Base-by-base conservation (phyloP, 2,797 vertebrate species). In the Thaleichthys pacificus region DNA sequence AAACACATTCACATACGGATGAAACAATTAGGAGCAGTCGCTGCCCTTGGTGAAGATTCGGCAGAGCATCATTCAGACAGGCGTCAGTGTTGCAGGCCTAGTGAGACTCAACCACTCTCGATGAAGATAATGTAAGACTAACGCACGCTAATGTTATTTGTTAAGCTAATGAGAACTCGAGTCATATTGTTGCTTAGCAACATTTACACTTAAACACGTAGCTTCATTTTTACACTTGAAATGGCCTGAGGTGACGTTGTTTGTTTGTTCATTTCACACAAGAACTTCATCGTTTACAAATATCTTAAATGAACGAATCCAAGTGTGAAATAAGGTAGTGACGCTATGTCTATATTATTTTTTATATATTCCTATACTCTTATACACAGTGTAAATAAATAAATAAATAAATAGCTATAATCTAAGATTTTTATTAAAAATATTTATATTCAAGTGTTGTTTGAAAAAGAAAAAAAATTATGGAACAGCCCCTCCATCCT, bases 401-500 rank as follows among this genome's bases (percentile, higher is more conserved):
- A 63, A 17, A 26, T 12, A 28, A 54, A 35, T 2, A n/a, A 35
- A 15, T 17, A 15, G 3, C 81, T 76, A 60, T 26, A 28, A 2
- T 30, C 69, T 49, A 72, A 58, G 32, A 69, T 58, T 69, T 38
- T 38, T 58, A 69, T 69, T 15, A 19, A 21, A 75, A 49, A 7
- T 68, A 66, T 66, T 83, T 35, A 74, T 70, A 68, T 63, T 71
- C 75, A 32, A 24, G 38, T 76, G 74, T 76, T 75, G 74, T 85
- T 83, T 80, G 70, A 77, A 47, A 77, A 67, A 5, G 32, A 28
- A 64, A 73, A 67, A 81, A 83, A 85, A 80, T 77, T 62, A 84
- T 14, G 49, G 49, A 4, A 15, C 49, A 84, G 79, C 74, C 86
- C 77, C 73, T 72, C 79, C 80, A 84, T 87, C 80, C 75, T 75